Evolutionary conservation across 2,888 invertebrate genomes (phyloP).

Genomic region (Clepsis dumicolana): DNA sequence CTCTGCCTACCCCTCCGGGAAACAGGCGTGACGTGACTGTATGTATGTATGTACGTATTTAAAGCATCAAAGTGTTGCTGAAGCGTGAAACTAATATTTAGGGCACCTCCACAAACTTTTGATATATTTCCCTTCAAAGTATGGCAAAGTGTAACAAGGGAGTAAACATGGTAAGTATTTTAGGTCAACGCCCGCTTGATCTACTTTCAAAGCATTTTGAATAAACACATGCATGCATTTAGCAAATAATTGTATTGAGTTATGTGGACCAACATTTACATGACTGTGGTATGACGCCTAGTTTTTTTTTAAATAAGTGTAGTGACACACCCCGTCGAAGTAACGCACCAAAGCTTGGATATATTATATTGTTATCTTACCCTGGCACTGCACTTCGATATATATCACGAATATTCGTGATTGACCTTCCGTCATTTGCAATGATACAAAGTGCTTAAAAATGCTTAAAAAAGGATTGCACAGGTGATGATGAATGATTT

Average conservation of each 20-base stretch:
- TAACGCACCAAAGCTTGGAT: not conserved
- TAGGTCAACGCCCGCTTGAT: constrained; percentile 28
- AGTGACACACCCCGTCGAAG: not conserved
- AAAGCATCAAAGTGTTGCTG: not conserved
- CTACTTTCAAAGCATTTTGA: constrained; percentile 32
- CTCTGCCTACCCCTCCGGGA: too few relatives aligned
- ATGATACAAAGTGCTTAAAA: too few relatives aligned
- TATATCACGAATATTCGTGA: not conserved
- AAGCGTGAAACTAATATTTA: constrained; percentile 19
- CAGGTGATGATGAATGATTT: not conserved
- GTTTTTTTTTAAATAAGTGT: not conserved
- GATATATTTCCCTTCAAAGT: constrained; percentile 29
- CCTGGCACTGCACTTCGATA: not conserved
- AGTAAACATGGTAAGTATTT: constrained; percentile 23
- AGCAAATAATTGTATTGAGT: constrained; percentile 25
- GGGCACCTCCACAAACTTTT: constrained; percentile 27
- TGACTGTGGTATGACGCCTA: not conserved
- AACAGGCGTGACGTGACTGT: too few relatives aligned
- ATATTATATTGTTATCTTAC: not conserved
- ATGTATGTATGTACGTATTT: not conserved
- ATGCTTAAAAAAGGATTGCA: too few relatives aligned
- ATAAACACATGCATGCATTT: constrained; percentile 22
- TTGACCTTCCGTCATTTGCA: too few relatives aligned
- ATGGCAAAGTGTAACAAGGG: constrained; percentile 29
- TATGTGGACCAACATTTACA: constrained; percentile 5